A percentile compares a stretch with the other conserved stretches of the same genome.
phyloP scores from a whole-genome alignment of 2,888 invertebrate species.

The Lamproptera curius region DNA sequence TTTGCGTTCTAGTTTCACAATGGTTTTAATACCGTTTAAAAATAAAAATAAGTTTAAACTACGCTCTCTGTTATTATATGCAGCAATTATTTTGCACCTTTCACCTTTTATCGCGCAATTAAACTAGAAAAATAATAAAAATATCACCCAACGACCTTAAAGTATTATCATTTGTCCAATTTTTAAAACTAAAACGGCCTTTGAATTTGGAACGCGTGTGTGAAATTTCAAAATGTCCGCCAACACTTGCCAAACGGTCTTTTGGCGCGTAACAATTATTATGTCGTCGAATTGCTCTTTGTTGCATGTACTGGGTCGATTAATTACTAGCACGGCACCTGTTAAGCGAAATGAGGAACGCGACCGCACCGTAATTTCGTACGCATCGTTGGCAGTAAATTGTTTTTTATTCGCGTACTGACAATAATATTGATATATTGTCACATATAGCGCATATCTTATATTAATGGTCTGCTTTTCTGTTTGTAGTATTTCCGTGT shows the following conservation, averaged over 20 bases:
- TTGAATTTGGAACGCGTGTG: not conserved
- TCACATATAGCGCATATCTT: too few relatives aligned
- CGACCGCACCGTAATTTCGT: not conserved
- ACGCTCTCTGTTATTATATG: too few relatives aligned
- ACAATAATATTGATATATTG: too few relatives aligned
- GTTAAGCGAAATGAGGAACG: not conserved
- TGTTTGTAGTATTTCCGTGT: too few relatives aligned
- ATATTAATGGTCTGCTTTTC: too few relatives aligned
- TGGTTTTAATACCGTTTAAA: too few relatives aligned
- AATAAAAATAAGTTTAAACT: too few relatives aligned
- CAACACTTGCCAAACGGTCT: not conserved
- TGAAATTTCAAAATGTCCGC: constrained; percentile 5
- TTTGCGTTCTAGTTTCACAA: too few relatives aligned
- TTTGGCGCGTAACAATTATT: constrained; percentile 6
- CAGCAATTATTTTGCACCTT: too few relatives aligned
- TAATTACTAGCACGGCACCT: constrained; percentile 14
- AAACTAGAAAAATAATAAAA: not conserved
- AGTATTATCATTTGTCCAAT: not conserved
- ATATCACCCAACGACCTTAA: not conserved
- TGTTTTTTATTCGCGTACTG: too few relatives aligned
- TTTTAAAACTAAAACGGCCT: constrained; percentile 5
- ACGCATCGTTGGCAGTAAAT: not conserved
- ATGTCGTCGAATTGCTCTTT: constrained; percentile 12
- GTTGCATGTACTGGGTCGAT: constrained; percentile 18
- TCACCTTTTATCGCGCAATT: not conserved